Conservation (phyloP, 2,113 vertebrate genomes). For the Parotia lawesii region DNA sequence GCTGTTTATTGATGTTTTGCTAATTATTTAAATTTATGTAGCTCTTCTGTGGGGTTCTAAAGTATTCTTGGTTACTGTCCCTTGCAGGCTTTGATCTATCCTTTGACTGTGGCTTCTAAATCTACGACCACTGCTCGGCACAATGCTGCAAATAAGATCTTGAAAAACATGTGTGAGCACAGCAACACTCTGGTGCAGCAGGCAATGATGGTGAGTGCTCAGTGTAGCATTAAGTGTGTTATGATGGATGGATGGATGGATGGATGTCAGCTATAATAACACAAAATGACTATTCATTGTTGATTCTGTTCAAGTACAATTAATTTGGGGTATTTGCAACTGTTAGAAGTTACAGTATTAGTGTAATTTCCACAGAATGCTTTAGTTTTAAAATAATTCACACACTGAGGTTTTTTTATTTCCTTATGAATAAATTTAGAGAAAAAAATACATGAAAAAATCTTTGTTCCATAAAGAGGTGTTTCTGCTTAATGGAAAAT, state of each 20-base stretch:
- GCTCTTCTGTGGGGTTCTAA: background rate
- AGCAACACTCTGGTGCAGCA: slow-evolving; percentile 97
- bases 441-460: background rate
- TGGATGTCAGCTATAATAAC: background rate
- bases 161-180: slow-evolving; percentile 99
- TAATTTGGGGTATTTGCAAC: background rate
- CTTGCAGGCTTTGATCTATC: slow-evolving; percentile 93
- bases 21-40: background rate
- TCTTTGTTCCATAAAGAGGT: background rate
- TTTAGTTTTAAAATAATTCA: background rate
- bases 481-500: background rate
- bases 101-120: slow-evolving; percentile 96
- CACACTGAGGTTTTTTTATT: background rate
- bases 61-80: background rate
- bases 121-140: slow-evolving; percentile 96
- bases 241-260: background rate
- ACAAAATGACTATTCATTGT: background rate
- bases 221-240: background rate
- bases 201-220: slow-evolving; percentile 91
- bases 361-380: background rate
- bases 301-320: background rate
- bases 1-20: background rate
- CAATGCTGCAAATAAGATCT: slow-evolving; percentile 96
- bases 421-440: background rate
- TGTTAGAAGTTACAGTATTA: background rate